Evolutionary conservation across 1,140 invertebrate genomes (phyloP).

Genomic region (Cyrtorhinus lividipennis): DNA sequence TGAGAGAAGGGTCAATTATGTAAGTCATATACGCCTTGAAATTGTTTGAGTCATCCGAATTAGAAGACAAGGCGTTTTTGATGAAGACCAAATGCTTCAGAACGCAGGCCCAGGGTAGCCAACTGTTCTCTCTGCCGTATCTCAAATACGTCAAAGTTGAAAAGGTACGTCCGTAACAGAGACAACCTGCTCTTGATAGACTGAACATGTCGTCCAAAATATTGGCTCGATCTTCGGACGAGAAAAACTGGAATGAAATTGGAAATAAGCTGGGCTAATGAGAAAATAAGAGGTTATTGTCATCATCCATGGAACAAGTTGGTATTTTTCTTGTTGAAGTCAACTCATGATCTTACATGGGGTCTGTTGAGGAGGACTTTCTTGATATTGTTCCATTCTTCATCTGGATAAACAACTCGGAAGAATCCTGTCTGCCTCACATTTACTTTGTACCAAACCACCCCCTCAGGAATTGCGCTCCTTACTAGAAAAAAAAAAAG

Average conservation of each 20-base stretch:
- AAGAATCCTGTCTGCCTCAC: not conserved
- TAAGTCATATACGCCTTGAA: not conserved
- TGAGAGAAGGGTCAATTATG: not conserved
- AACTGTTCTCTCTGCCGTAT: not conserved
- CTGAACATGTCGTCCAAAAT: conserved; percentile 8
- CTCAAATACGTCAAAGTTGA: conserved; percentile 3
- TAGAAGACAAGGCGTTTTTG: not conserved
- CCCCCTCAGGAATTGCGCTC: not conserved
- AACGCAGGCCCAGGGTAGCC: conserved; percentile 7
- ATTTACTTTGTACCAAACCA: conserved; percentile 10
- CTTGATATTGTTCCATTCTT: conserved; percentile 8
- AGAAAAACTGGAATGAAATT: not conserved
- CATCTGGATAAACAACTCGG: not conserved
- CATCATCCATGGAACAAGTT: no score
- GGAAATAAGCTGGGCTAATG: no score
- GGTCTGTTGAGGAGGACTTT: conserved; percentile 2
- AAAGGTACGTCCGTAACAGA: not conserved
- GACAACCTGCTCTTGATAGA: not conserved
- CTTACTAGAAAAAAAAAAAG: not conserved
- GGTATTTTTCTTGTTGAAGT: no score
- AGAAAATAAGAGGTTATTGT: no score
- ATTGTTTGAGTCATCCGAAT: not conserved
- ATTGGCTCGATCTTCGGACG: conserved; percentile 6
- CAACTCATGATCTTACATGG: no score
- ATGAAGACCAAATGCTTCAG: conserved; percentile 1